Percentiles rank a stretch among this genome's conserved stretches.
Conservation (phyloP, 2,113 vertebrate genomes). For the Pampusana beccarii region DNA sequence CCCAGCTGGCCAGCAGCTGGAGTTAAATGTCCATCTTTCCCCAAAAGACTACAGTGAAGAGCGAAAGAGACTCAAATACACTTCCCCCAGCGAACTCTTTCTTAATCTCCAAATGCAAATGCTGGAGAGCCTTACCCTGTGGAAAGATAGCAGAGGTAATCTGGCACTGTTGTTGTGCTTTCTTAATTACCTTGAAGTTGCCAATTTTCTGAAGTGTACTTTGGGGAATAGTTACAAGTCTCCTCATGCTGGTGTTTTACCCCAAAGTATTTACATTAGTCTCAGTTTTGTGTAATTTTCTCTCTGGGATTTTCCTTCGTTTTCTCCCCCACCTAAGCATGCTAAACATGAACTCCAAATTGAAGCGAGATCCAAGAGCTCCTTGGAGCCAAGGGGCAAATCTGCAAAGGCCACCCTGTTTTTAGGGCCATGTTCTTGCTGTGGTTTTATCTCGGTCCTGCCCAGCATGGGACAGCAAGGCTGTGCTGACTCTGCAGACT, state of each 20-base stretch:
- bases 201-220: not conserved
- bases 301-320: not conserved
- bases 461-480: not conserved
- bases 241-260: not conserved
- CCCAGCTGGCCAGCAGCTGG: not conserved
- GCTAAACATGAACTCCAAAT: not conserved
- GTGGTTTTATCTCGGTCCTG: not conserved
- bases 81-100: not conserved
- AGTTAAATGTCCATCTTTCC: not conserved
- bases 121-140: not conserved
- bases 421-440: not conserved
- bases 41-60: not conserved
- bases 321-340: not conserved
- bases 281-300: not conserved
- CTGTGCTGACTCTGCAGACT: not conserved
- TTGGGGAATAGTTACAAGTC: not conserved
- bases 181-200: not conserved
- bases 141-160: not conserved
- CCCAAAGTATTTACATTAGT: not conserved
- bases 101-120: not conserved
- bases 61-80: not conserved
- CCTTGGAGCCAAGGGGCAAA: not conserved
- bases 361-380: not conserved
- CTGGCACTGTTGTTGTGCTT: not conserved
- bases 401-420: not conserved